Base-by-base conservation (phyloP, 2,113 vertebrate species). In the Callionymus lyra region DNA sequence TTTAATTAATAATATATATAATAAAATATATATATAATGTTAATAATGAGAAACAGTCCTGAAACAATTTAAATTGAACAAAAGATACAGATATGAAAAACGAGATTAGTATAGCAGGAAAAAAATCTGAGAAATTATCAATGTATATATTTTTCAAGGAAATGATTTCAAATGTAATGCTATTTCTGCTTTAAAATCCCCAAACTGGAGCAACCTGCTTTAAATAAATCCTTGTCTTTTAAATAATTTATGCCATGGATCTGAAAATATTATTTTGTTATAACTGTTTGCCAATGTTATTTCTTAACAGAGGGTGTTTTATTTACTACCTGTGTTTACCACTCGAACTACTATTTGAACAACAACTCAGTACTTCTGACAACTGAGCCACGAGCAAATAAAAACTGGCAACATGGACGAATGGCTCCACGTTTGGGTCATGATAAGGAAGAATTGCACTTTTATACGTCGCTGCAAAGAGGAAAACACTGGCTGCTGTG, bases 391-490 rank as follows among this genome's bases (percentile, higher is more conserved):
- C 13, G 36, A 51, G 70, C 66, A 77, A 79, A 81, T 74, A 79
- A 63, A 74, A 78, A 47, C 61, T 74, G 74, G 72, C 79, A 80
- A 68, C 64, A 64, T 47, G 62, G 54, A 65, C 76, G 59, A 57
- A 67, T 57, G 57, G 47, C 53, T 62, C 64, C 53, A 65, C 70
- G 64, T 74, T 72, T 63, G 40, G 61, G 61, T 68, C 69, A 72
- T 59, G 74, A 77, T 51, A 77, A 83, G 59, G 51, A 61, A 76
- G 68, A 83, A 72, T 76, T 70, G 67, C 56, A 65, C 64, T 74
- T 62, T 68, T 64, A 74, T 64, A 78, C 76, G 54, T 51, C 70
- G 50, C 70, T 51, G 64, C 70, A 56, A 61, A 75, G 58, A 72
- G 52, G 39, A 63, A 72, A 78, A 63, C 65, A 77, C 78, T 68